Evolutionary conservation across 2,113 vertebrate species (phyloP).

Genomic region (Semicossyphus pulcher): DNA sequence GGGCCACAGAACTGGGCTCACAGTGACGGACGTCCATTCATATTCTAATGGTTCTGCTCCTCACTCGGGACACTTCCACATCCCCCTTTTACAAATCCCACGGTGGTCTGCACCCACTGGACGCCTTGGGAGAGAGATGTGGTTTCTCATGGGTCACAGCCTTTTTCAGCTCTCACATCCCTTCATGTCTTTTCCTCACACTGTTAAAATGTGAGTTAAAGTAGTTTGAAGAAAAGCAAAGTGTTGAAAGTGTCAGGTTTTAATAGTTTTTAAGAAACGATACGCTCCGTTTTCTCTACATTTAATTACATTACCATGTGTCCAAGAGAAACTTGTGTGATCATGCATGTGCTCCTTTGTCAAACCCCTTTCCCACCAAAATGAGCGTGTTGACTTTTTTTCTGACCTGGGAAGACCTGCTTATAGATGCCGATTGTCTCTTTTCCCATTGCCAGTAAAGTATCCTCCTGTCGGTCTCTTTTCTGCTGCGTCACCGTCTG

Average conservation of each 20-base stretch:
- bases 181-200: not conserved
- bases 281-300: not conserved
- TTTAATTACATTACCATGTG: constrained; percentile 40
- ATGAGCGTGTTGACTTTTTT: too few species aligned
- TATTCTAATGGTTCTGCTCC: constrained; percentile 65
- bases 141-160: constrained; percentile 4
- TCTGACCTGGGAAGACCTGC: too few species aligned
- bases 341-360: constrained; percentile 34
- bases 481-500: too few species aligned
- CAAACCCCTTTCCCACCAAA: too few species aligned
- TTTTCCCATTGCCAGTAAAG: too few species aligned
- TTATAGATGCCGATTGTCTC: too few species aligned
- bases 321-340: constrained; percentile 46
- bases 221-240: not conserved
- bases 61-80: constrained; percentile 30
- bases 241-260: constrained; percentile 20
- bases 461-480: too few species aligned
- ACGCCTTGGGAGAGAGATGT: not conserved
- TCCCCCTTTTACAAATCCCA: constrained; percentile 27
- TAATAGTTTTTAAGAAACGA: constrained; percentile 18
- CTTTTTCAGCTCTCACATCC: not conserved
- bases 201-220: not conserved
- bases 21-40: constrained; percentile 63
- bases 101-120: constrained; percentile 40
- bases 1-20: constrained; percentile 35